Evolutionary conservation across 1,140 invertebrate species (phyloP).

Genomic region (Cherax destructor): DNA sequence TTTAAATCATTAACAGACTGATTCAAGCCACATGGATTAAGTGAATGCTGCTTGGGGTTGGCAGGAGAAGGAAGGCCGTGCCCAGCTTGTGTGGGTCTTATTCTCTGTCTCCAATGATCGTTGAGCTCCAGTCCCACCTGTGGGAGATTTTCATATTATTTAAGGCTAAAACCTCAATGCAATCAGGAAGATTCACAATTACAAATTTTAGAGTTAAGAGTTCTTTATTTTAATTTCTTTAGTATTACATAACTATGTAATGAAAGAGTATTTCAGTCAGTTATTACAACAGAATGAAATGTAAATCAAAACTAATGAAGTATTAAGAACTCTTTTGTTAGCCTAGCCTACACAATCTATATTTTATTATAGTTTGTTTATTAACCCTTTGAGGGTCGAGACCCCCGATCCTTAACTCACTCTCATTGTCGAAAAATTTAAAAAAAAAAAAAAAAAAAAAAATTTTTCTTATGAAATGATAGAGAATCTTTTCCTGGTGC

Average conservation of each 20-base stretch:
- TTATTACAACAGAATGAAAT: background rate
- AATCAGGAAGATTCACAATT: background rate
- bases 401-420: too few species aligned
- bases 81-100: background rate
- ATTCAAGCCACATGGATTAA: conserved; percentile 1
- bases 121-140: conserved; percentile 8
- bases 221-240: background rate
- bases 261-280: background rate
- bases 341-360: too few species aligned
- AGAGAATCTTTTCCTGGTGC: too few species aligned
- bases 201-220: background rate
- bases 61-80: background rate
- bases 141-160: conserved; percentile 1
- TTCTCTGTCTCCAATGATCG: background rate
- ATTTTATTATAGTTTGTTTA: too few species aligned
- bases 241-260: background rate
- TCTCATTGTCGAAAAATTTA: too few species aligned
- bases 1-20: background rate
- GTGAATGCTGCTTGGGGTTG: background rate
- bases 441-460: too few species aligned
- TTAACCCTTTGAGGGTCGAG: too few species aligned
- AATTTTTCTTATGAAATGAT: too few species aligned
- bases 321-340: too few species aligned
- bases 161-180: background rate
- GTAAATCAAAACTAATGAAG: background rate